Evolutionary conservation across 2,797 vertebrate genomes (phyloP).

Genomic region (Hemitrygon akajei): DNA sequence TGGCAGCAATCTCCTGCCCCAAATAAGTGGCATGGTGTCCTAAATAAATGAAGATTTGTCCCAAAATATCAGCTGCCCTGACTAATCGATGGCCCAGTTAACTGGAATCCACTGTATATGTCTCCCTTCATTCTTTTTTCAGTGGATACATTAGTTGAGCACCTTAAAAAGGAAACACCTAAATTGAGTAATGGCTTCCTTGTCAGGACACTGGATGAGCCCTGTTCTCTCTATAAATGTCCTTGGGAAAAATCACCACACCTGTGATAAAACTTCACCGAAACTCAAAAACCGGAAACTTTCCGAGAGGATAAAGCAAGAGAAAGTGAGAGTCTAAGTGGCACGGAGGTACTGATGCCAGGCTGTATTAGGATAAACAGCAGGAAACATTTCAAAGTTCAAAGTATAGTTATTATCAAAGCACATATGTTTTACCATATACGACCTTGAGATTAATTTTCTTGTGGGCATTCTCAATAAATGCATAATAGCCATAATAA

Average conservation of each 20-base stretch:
- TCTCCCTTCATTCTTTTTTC: background rate
- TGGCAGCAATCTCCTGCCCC: too few species aligned
- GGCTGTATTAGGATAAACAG: background rate
- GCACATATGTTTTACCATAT: too few species aligned
- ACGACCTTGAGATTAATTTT: too few species aligned
- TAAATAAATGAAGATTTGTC: too few species aligned
- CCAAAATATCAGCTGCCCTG: too few species aligned
- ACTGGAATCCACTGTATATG: too few species aligned
- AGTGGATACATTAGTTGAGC: background rate
- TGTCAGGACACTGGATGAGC: background rate
- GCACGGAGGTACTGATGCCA: background rate
- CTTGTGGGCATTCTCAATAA: too few species aligned
- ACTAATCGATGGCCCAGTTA: too few species aligned
- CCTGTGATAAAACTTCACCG: background rate
- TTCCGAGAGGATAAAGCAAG: background rate
- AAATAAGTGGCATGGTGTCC: too few species aligned
- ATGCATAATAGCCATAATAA: too few species aligned
- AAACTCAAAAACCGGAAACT: background rate
- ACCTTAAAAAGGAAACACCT: background rate
- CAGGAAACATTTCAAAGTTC: too few species aligned
- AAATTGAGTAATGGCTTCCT: background rate
- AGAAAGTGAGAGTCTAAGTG: background rate
- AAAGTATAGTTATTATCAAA: too few species aligned
- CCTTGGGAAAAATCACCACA: background rate
- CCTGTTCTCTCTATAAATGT: background rate